Evolutionary conservation across 2,888 invertebrate genomes (phyloP).

Genomic region (Ectobius pallidus): DNA sequence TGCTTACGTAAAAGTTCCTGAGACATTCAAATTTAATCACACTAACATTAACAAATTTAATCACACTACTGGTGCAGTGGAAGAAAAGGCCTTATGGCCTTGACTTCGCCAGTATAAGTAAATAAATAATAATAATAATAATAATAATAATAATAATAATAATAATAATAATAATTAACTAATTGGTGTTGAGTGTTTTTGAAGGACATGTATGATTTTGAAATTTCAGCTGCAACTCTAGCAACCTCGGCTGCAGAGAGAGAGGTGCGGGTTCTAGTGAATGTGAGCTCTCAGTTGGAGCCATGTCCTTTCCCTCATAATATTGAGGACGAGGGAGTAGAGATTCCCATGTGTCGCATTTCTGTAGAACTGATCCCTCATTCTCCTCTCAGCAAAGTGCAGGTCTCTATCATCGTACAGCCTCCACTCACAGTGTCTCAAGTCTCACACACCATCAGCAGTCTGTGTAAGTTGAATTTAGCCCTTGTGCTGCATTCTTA

Average conservation of each 20-base stretch:
- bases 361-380: constrained; percentile 66
- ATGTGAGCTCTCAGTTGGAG: constrained; percentile 56
- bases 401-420: constrained; percentile 65
- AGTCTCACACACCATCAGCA: constrained; percentile 50
- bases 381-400: constrained; percentile 67
- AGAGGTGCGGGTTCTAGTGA: constrained; percentile 60
- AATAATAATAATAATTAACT: too few species aligned
- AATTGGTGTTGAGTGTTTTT: too few species aligned
- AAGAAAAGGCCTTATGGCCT: too few species aligned
- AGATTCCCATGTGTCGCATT: constrained; percentile 62
- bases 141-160: too few species aligned
- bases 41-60: too few species aligned
- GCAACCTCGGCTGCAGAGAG: constrained; percentile 58
- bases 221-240: constrained; percentile 50
- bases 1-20: too few species aligned
- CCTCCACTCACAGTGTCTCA: constrained; percentile 61
- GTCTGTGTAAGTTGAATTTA: constrained; percentile 47
- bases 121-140: too few species aligned
- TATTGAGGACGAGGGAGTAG: constrained; percentile 49
- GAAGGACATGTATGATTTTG: constrained; percentile 28
- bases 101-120: too few species aligned
- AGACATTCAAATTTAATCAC: too few species aligned
- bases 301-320: constrained; percentile 49
- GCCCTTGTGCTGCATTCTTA: neutral
- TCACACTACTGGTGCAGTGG: too few species aligned